Base-by-base conservation (phyloP, 2,888 invertebrate genomes). In the Gastracanthus pulcherrimus region DNA sequence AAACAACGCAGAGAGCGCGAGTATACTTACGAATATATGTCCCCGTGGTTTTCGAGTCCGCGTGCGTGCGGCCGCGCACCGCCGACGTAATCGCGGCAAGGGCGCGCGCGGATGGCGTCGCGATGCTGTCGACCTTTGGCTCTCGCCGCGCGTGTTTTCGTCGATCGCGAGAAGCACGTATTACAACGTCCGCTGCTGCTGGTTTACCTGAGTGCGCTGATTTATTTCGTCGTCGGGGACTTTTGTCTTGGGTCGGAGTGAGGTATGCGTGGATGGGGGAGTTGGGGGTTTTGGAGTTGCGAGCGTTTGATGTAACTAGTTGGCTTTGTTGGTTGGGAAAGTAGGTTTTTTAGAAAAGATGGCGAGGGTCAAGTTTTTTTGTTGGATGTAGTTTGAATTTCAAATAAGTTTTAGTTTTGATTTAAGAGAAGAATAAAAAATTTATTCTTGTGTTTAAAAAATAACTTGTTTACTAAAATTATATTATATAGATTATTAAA, bases 111-210 rank as follows among this genome's bases (percentile, higher is more conserved):
- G 88, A 89, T 89, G 88, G 89, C 87, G 89, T 88, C 85, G 87
- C 86, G 89, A 89, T 88, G 85, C 86, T 86, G 87, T 84, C 86
- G 88, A 87, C 88, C 89, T 84, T 86, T 85, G 66, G 11, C 72
- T 66, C 72, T 29, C 23, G 23, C 36, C 16, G 2, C 45, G 7
- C 29, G 58, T 26, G 11, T 16, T 26, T 23, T n/a, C 62, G 62
- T 5, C 36, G 36, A n/a, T n/a, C n/a, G n/a, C n/a, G n/a, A n/a
- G n/a, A n/a, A n/a, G n/a, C n/a, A n/a, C n/a, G n/a, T n/a, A n/a
- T n/a, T n/a, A n/a, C n/a, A n/a, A n/a, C n/a, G n/a, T n/a, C n/a
- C n/a, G n/a, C n/a, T n/a, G n/a, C n/a, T n/a, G n/a, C n/a, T 9
- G 19, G 11, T 36, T 9, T 29, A 5, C 60, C 31, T 13, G 38